A percentile compares a stretch with the other conserved stretches of the same genome.
These are phyloP conservation scores for Drosophila histrio DNA, from an alignment of 2,888 invertebrate genomes.

Conservation along the genomic window DNA sequence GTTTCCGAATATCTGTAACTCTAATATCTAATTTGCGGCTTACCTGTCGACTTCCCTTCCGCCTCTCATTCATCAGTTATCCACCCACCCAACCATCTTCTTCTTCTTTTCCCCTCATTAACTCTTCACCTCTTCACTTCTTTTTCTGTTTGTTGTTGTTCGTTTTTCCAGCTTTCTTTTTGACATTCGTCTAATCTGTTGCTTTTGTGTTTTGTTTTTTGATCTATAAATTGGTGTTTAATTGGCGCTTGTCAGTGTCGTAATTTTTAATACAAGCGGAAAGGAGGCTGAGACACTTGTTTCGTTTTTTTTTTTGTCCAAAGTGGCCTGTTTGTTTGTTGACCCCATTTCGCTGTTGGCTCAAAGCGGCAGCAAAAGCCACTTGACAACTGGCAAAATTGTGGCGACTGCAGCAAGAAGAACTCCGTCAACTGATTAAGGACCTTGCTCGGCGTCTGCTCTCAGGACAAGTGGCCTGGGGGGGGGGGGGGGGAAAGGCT, in stretches of 20 bases:
- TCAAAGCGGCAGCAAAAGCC: slow-evolving; percentile 48
- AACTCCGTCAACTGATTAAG: slow-evolving; percentile 61
- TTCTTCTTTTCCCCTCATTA: background rate
- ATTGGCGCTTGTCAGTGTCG: slow-evolving; percentile 62
- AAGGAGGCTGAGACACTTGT: background rate
- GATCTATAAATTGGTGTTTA: slow-evolving; percentile 51
- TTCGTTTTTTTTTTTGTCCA: slow-evolving; percentile 9
- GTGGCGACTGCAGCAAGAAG: slow-evolving; percentile 50
- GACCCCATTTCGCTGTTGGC: slow-evolving; percentile 11
- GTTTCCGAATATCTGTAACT: slow-evolving; percentile 35
- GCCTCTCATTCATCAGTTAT: slow-evolving; percentile 31
- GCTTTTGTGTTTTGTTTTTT: slow-evolving; percentile 1
- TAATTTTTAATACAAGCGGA: slow-evolving; percentile 44
- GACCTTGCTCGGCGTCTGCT: slow-evolving; percentile 57
- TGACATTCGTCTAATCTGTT: slow-evolving; percentile 9
- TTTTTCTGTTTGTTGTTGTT: slow-evolving; percentile 19
- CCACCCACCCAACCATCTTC: slow-evolving; percentile 11
- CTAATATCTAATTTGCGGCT: slow-evolving; percentile 73
- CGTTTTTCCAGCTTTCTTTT: slow-evolving; percentile 32
- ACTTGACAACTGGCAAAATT: slow-evolving; percentile 75
- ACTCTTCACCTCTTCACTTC: background rate
- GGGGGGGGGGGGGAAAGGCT: slow-evolving; percentile 21
- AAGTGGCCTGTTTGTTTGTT: slow-evolving; percentile 48
- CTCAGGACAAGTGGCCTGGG: slow-evolving; percentile 71
- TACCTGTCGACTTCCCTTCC: slow-evolving; percentile 53